These are phyloP conservation scores for Flabesymbios commensalis DNA, from an alignment of 2,888 invertebrate genomes.

Conservation along the genomic window DNA sequence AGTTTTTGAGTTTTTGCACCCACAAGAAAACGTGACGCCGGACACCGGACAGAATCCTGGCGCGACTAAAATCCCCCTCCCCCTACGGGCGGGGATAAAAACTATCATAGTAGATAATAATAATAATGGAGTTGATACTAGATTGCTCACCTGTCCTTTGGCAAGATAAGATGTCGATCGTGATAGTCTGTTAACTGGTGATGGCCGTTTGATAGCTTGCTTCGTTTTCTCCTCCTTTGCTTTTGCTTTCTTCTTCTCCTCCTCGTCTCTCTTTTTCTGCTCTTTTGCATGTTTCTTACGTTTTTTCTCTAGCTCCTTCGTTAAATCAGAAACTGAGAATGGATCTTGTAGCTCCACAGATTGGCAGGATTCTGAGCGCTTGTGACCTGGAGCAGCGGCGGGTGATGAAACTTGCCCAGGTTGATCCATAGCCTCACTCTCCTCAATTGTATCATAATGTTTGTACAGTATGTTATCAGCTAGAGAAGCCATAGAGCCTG, in stretches of 20 bases:
- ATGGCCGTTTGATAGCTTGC: too few species aligned
- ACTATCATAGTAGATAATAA: too few species aligned
- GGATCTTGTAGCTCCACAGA: conserved; percentile 36
- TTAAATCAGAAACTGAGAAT: conserved; percentile 31
- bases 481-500: not conserved
- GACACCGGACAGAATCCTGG: too few species aligned
- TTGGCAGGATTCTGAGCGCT: conserved; percentile 2
- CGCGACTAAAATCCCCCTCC: too few species aligned
- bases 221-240: conserved; percentile 5
- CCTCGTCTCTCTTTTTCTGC: conserved; percentile 13
- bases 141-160: too few species aligned
- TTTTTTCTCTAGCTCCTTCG: conserved; percentile 27
- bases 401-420: not conserved
- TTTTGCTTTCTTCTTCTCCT: conserved; percentile 1
- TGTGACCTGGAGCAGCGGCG: not conserved
- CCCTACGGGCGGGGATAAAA: too few species aligned
- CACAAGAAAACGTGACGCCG: too few species aligned
- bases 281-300: conserved; percentile 27
- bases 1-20: too few species aligned
- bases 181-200: too few species aligned
- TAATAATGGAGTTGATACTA: too few species aligned
- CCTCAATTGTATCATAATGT: not conserved
- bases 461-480: not conserved
- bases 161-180: too few species aligned
- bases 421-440: not conserved